Evolutionary conservation across 2,888 invertebrate species (phyloP), one percentile per base, ranked within the genome.

Genomic region (Orthonychiurus folsomi): DNA sequence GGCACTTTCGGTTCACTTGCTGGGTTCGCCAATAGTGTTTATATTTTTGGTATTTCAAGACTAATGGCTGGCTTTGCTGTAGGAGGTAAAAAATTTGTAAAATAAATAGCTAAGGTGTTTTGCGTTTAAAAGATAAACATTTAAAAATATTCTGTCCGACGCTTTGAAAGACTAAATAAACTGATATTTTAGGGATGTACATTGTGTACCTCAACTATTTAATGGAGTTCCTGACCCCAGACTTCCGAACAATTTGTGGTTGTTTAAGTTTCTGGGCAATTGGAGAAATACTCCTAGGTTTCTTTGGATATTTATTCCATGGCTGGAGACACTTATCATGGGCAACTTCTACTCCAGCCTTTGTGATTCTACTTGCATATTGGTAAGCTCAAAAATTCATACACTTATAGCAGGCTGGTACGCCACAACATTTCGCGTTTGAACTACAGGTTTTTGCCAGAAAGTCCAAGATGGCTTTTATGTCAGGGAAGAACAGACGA

Each of bases 181-280:
- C 20, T 53, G 21, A 53, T 12, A 18, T 47, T 52, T 9, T 21
- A 58, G 58, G 58, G 18, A 24, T 47, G 15, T 62, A 68, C 24
- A 69, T 71, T 0, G 69, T 64, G 12, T 68, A 68, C 54, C 58
- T 71, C 61, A 69, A 68, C 26, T 70, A 70, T 26, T 60, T 71
- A 1, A 71, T 71, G 71, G 71, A 71, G 56, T 71, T 65, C 59
- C 62, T 71, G 20, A 70, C 69, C 1, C 71, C 71, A 9, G 63
- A 66, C 1, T 70, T 65, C 63, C 20, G 71, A 27, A 68, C 67
- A 1, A 66, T 71, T 56, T 71, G 71, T 57, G 71, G 71, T 1
- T 64, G 61, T 47, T 65, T 71, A 1, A 66, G 63, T 18, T 59
- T 71, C 1, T 71, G 71, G 71, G 66, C 71, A 0, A n/a, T 70